Conservation (phyloP, 2,113 vertebrate genomes). For the Anoura caudifer region DNA sequence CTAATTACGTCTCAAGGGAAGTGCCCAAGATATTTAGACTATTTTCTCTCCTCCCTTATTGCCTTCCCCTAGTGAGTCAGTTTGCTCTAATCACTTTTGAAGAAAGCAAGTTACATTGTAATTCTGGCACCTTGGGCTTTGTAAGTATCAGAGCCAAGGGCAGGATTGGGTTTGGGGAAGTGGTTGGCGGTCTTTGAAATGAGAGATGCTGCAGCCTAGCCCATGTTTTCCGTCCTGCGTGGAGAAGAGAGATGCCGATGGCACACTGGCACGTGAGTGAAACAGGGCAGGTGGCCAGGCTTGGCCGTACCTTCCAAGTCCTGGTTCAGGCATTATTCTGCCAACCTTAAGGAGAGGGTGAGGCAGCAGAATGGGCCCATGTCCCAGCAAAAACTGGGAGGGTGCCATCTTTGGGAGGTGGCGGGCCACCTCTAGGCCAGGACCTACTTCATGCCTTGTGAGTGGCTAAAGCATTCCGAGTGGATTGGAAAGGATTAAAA, state of each 20-base stretch:
- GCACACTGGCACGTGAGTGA: accelerated
- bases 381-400: accelerated
- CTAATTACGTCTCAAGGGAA: conserved; percentile 31
- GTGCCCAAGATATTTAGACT: neutral
- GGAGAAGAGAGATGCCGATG: neutral
- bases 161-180: neutral
- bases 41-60: neutral
- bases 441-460: accelerated
- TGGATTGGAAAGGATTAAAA: neutral
- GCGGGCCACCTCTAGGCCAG: accelerated
- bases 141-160: neutral
- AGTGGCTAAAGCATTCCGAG: neutral
- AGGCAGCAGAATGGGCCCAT: neutral
- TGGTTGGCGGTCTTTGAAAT: neutral
- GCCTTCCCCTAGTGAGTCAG: neutral
- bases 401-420: accelerated
- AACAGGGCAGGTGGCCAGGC: neutral
- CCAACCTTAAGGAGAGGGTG: neutral
- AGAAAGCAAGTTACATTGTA: neutral
- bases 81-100: conserved; percentile 25
- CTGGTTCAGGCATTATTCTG: neutral
- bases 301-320: accelerated
- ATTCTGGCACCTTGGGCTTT: neutral
- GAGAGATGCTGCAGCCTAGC: neutral
- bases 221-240: accelerated